Base-by-base conservation (phyloP, 2,113 vertebrate genomes). In the Lophura nycthemera region DNA sequence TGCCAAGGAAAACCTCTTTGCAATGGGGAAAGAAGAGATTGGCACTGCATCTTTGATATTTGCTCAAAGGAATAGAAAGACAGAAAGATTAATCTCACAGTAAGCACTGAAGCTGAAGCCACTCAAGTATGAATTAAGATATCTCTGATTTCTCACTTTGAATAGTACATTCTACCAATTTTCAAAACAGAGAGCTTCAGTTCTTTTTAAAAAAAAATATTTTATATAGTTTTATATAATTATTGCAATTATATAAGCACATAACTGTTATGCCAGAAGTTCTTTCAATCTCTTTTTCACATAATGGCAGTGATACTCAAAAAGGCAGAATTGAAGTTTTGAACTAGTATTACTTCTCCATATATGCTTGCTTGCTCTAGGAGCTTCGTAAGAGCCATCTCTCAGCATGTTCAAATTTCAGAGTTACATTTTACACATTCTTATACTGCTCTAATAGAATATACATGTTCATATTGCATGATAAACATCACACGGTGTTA, bases 1-100 rank as follows among this genome's bases (percentile, higher is more conserved):
- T 80, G 90, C 76, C 92, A 95, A 81, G 86, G 85, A 83, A 76
- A 88, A 70, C 2, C 18, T 73, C 60, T 85, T 36, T 45, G 75
- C 59, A 72, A 21, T 0, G 3, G 21, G 50, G 27, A 75, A 61
- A 78, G 24, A 85, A 76, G 24, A 82, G 80, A 88, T 29, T 29
- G 60, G 82, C 25, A 57, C 32, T 1, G 3, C 22, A 74, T 86
- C n/a, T 57, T 57, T 75, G 36, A 42, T 61, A 22, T 69, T 64
- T 71, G 65, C 13, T 83, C 32, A 54, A 42, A 63, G 8, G 29
- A 67, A 29, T 60, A 48, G 6, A 48, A 24, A 24, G 24, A 66
- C 4, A 67, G 27, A 45, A 88, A 81, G 47, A 54, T 48, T 66
- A 2, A 65, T 40, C 13, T 42, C 30, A 29, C 0, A 1, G 25